These are phyloP conservation scores for Electrophaes corylata DNA, from an alignment of 2,888 invertebrate species.

Conservation along the genomic window DNA sequence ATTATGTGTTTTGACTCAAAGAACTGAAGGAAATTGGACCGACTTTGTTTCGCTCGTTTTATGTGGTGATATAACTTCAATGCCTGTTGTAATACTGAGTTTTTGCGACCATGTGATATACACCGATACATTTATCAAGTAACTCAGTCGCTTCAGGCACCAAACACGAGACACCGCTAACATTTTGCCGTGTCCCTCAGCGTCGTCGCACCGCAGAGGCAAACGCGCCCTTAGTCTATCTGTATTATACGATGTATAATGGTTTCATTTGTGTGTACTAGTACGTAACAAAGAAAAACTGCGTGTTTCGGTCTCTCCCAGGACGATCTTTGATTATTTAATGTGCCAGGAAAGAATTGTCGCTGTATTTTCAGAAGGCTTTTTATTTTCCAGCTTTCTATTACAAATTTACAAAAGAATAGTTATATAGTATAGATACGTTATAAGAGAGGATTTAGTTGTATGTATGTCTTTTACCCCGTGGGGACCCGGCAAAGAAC, in stretches of 20 bases:
- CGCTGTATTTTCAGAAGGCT: constrained; percentile 8
- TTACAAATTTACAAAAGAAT: constrained; percentile 14
- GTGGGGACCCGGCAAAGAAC: too few species aligned
- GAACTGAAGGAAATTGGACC: constrained; percentile 9
- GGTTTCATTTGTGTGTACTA: constrained; percentile 19
- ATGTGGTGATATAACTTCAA: not conserved
- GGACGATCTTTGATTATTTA: constrained; percentile 34
- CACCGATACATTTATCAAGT: too few species aligned
- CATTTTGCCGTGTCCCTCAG: too few species aligned
- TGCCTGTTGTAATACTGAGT: not conserved
- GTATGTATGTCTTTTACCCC: not conserved
- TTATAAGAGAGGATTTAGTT: not conserved
- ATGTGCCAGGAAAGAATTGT: constrained; percentile 28
- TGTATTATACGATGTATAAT: constrained; percentile 7
- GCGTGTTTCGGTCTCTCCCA: constrained; percentile 21
- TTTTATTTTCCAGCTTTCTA: constrained; percentile 16
- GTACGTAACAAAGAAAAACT: constrained; percentile 28
- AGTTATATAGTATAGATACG: constrained; percentile 8
- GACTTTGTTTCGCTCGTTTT: constrained; percentile 7
- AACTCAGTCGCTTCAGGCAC: too few species aligned
- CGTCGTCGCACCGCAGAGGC: too few species aligned
- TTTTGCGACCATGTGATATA: too few species aligned
- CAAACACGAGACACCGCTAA: too few species aligned
- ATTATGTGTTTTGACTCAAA: constrained; percentile 23
- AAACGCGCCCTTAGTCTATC: not conserved